Evolutionary conservation across 1,140 invertebrate species (phyloP).

Genomic region (Drosophila sp.): DNA sequence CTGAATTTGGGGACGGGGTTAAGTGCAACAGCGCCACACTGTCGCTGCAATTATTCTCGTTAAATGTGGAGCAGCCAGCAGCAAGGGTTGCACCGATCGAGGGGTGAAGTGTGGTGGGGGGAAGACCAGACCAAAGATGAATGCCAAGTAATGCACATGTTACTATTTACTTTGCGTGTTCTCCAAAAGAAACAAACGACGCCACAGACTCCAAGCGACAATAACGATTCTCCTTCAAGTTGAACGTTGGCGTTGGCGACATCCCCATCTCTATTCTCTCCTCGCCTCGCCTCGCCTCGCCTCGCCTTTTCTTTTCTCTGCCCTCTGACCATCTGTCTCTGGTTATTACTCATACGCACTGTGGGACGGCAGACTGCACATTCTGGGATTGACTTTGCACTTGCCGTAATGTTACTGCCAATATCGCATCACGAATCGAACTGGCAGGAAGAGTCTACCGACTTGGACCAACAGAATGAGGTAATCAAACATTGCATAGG

Average conservation of each 20-base stretch:
- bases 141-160: constrained; percentile 81
- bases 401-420: constrained; percentile 46
- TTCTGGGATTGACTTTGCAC: constrained; percentile 44
- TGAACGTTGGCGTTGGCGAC: constrained; percentile 61
- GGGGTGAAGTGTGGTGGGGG: not conserved
- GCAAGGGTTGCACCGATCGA: not conserved
- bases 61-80: constrained; percentile 68
- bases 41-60: constrained; percentile 81
- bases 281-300: not conserved
- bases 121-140: constrained; percentile 51
- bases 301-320: too few relatives aligned
- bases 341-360: constrained; percentile 78
- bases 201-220: constrained; percentile 17
- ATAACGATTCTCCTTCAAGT: constrained; percentile 20
- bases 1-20: constrained; percentile 33
- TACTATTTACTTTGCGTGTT: constrained; percentile 80
- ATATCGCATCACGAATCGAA: not conserved
- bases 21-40: constrained; percentile 78
- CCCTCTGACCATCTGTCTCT: constrained; percentile 33
- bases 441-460: not conserved
- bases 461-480: constrained; percentile 55
- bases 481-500: constrained; percentile 58
- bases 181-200: constrained; percentile 64
- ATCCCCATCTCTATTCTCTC: not conserved
- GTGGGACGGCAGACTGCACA: constrained; percentile 60